Base-by-base conservation (phyloP, 1,140 invertebrate genomes). In the Tetragonula clypearis region DNA sequence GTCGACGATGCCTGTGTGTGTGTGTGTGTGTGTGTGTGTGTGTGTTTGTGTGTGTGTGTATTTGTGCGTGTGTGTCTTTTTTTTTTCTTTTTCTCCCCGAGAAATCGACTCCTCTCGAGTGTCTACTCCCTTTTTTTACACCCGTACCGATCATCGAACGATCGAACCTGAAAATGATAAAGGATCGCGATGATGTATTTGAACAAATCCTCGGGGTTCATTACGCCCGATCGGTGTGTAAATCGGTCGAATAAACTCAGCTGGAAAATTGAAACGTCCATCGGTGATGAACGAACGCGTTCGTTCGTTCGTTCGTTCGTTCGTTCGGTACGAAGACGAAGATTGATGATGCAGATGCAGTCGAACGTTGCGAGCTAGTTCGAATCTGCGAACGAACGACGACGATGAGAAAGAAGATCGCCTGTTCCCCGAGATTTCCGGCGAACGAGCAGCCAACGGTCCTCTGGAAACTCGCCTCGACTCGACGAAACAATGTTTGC, bases 401-500 rank as follows among this genome's bases (percentile, higher is more conserved):
- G 26, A 49, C 55, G 74, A 8, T 4, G 49, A 17, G 19, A 85
- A 66, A 69, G 69, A 74, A 66, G 35, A 30, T 5, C n/a, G 53
- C 9, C 2, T n/a, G 75, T 76, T 79, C 73, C 11, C 30, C 17
- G 60, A 72, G 76, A 69, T 80, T 89, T 86, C 77, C 56, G 9
- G 19, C 17, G 76, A 53, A 65, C 58, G 19, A 83, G 76, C 26
- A 30, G 35, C 35, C 58, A 21, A 30, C 55, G 41, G 55, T 49
- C 66, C 35, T 53, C 78, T 56, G 35, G 65, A 55, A 88, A 88
- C 83, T 88, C 87, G 71, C 56, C 26, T 23, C 41, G 35, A 30
- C 68, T 72, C 55, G 79, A 41, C 60, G 76, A 81, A 88, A 88
- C 84, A 88, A 89, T 89, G 87, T 89, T 88, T 86, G 73, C 81